Evolutionary conservation across 92 coral and sea anemone genomes (phyloP), one percentile per base, ranked within the genome.

Genomic region (Plumapathes pennacea): DNA sequence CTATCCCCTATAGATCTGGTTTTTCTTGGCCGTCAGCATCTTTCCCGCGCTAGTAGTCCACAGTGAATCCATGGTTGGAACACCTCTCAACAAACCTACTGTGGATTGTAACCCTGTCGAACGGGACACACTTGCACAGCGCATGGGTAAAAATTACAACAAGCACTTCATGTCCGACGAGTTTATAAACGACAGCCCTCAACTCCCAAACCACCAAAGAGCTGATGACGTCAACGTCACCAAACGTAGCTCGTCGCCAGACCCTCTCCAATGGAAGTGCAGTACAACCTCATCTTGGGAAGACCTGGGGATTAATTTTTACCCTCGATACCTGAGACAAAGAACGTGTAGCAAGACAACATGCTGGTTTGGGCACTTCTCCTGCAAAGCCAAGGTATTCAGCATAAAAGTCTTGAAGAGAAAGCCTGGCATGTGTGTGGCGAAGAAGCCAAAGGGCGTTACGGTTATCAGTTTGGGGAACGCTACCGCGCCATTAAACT

Each of bases 121-220:
- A 52, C 83, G 94, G 9, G 82, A 83, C 19, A 29, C 64, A 5
- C 77, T 85, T 1, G 59, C 64, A 22, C 60, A 45, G 32, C 83
- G 79, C 28, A 64, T 85, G 19, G 94, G 94, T 4, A 38, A 34
- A 14, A 68, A 80, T 2, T 85, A 52, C 60, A 85, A 80, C 39
- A 30, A 69, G 42, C 88, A 57, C 31, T 80, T 61, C 74, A 85
- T 85, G 94, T 84, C 94, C 5, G 64, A 57, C 44, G 88, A 85
- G 36, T 45, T 45, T 49, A 27, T 38, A 8, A 42, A 50, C 54
- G 48, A 14, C 12, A 37, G 11, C 38, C 50, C 50, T 15, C 53
- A 15, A 8, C 8, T 13, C 9, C 8, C 40, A 34, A n/a, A 8
- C 40, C 8, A 34, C n/a, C 33, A 8, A 27, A 24, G 32, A 20